Evolutionary conservation across 2,113 vertebrate species (phyloP), one percentile per base, ranked within the genome.

Genomic region (Phoxinus phoxinus): DNA sequence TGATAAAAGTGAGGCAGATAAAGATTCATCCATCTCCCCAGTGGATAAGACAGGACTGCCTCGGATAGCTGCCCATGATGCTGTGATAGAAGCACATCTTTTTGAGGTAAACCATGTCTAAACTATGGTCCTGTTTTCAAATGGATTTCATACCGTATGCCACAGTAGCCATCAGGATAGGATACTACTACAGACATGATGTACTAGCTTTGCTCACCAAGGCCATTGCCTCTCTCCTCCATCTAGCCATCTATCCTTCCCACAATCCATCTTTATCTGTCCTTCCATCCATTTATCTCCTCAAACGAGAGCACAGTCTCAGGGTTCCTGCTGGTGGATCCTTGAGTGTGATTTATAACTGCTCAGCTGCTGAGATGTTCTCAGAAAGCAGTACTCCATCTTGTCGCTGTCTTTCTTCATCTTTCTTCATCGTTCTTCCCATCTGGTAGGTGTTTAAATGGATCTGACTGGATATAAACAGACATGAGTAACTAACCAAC

Each of bases 341-440:
- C 84, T 89, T 87, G 71, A 46, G 15, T 63, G 53, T 86, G 76
- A 87, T 89, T 87, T 86, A 89, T 84, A 81, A 71, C 59, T 75
- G 41, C 46, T 67, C 53, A 27, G 32, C 69, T 74, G 53, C 15
- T 10, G 58, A 81, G 65, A 86, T 85, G 48, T 65, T 17, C 46
- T 81, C 21, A 48, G 74, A 77, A 77, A 53, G 73, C 44, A 46
- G 58, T 71, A 53, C 21, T 73, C 30, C 3, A 41, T 71, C 32
- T 48, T 53, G 23, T 63, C 21, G 25, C n/a, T 84, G 44, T 73
- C 53, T 79, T 35, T 35, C 27, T 63, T 35, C 7, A 48, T 30
- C n/a, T 25, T n/a, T 41, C 9, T 63, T 35, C 7, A 48, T 30
- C n/a, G 17, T n/a, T 41, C 9, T 48, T 35, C 53, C 69, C 35